A percentile compares a stretch with the other conserved stretches of the same genome.
These are phyloP conservation scores for Lasiurus cinereus DNA, from an alignment of 2,113 vertebrate genomes.

Conservation along the genomic window DNA sequence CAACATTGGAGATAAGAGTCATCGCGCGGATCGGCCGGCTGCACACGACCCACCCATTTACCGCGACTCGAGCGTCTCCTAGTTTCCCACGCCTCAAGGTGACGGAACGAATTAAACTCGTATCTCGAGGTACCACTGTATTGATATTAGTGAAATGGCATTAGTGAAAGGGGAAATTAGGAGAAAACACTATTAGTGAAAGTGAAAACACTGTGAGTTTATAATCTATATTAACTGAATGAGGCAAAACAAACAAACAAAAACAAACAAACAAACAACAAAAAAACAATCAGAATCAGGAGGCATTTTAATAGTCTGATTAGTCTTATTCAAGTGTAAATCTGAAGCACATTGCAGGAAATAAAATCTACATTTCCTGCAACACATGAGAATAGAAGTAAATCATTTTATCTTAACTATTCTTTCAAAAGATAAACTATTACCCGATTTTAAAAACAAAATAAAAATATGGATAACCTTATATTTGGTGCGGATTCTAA, in stretches of 20 bases:
- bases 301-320: background rate
- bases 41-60: too few relatives aligned
- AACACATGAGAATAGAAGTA: background rate
- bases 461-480: background rate
- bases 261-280: too few relatives aligned
- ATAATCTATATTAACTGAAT: background rate
- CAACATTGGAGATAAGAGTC: too few relatives aligned
- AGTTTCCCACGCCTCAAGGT: too few relatives aligned
- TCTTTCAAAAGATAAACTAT: conserved; percentile 17
- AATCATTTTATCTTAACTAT: background rate
- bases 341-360: background rate
- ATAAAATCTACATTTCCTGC: background rate
- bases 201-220: background rate
- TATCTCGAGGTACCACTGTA: too few relatives aligned
- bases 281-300: background rate
- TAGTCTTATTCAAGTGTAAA: background rate
- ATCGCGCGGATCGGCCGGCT: too few relatives aligned
- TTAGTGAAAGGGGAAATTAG: too few relatives aligned
- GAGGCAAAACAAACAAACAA: background rate
- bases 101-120: too few relatives aligned
- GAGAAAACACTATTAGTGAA: background rate
- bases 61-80: too few relatives aligned
- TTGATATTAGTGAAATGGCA: too few relatives aligned
- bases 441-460: background rate
- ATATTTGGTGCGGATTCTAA: background rate